Evolutionary conservation across 2,113 vertebrate genomes (phyloP), one percentile per base, ranked within the genome.

Genomic region (Diglossa brunneiventris): DNA sequence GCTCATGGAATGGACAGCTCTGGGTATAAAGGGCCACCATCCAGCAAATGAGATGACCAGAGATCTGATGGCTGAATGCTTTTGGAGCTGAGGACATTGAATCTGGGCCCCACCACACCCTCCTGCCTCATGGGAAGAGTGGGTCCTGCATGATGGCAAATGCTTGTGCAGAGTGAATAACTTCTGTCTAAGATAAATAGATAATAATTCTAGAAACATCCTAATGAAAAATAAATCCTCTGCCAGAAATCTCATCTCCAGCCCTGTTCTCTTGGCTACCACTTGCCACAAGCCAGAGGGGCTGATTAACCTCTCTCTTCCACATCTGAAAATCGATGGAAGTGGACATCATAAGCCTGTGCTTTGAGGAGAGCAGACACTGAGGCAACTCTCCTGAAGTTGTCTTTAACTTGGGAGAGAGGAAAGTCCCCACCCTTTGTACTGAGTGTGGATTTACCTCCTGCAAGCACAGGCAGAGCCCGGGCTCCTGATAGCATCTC

Each of bases 391-490:
- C 50, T 41, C 73, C 84, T 84, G 84, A 58, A 64, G 49, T 3
- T 91, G 62, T 19, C 69, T 87, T 83, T 61, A n/a, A 56, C 73
- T 31, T 2, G 4, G 77, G 62, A 92, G 62, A 0, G 13, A 95
- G 91, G 91, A 95, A 95, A 94, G 82, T 92, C 91, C 95, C 93
- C 90, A 91, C 91, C 84, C 89, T 92, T 39, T 0, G 0, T 46
- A 15, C 67, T 0, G 2, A 73, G 27, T n/a, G 39, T 50, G 58
- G 70, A 35, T 90, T 93, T 76, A 50, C 67, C 78, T 88, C 64
- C 70, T 91, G 93, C 96, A 91, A 95, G 91, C 66, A 15, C 15
- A 4, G 87, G 91, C 95, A 95, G 78, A 62, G 89, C 72, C 8
- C 7, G 0, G 21, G 1, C 56, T 91, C 67, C 63, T 1, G 93